Base-by-base conservation (phyloP, 2,797 vertebrate species). In the Novumbra hubbsi region DNA sequence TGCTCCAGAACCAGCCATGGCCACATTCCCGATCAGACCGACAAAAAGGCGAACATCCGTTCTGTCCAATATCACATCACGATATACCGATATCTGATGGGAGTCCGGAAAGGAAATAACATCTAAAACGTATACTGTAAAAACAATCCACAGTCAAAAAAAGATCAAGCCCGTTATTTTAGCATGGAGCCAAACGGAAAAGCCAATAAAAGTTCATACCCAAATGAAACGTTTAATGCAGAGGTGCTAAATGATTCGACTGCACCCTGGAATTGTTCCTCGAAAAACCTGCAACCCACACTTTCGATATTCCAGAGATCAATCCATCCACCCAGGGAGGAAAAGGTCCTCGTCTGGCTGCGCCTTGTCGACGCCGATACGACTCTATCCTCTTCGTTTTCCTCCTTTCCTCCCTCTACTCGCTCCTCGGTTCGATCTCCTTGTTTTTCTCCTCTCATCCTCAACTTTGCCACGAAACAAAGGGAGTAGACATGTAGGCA, bases 1-100 rank as follows among this genome's bases (percentile, higher is more conserved):
- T 69, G 89, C 92, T 85, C 92, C 88, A 28, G 92, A 82, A 76
- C 92, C 83, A 86, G 94, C 93, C 88, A 94, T 93, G 76, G 85
- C 93, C 84, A 88, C 88, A 91, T 91, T 12, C 24, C 48, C 85
- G 79, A 84, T 86, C 70, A 74, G 9, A 60, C 71, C 73, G 45
- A n/a, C 57, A 73, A 57, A 55, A 27, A 76, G 63, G 41, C 76
- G 65, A 76, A 74, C 78, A 81, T 74, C 76, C 76, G 80, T 68
- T 68, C 60, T 72, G 49, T 67, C 83, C 86, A 16, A 57, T 89
- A 89, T 57, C 82, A 72, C 84, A 86, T 81, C 73, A 80, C 45
- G 11, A 2, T 24, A 30, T 15, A 14, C 7, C 17, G 52, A 69
- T 69, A 55, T 71, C 50, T 24, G 28, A 72, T n/a, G 19, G 5